Evolutionary conservation across 2,888 invertebrate genomes (phyloP), one percentile per base, ranked within the genome.

Genomic region (Phragmatobia fuliginosa): DNA sequence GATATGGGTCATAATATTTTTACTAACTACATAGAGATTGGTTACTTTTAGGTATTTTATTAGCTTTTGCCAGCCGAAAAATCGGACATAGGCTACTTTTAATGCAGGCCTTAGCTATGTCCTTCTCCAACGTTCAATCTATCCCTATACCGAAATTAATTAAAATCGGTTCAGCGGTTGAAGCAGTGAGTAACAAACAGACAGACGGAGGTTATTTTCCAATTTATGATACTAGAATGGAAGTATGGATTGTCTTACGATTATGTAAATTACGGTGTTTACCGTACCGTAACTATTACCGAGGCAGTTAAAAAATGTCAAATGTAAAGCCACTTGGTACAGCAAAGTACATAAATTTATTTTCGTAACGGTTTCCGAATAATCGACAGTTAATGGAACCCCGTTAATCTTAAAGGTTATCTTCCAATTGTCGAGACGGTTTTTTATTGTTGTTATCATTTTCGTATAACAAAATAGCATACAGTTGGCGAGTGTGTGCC

Each of bases 1-100:
- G 31, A 41, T 66, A 31, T 59, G 59, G 62, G 62, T 41, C 28
- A 62, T 28, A 62, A 28, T 8, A 38, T 38, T 62, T 41, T 38
- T 16, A 38, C 61, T 3, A 52, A 61, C 18, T 62, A 38, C 25
- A 14, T 11, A 52, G 25, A 25, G 18, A 41, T 6, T 4, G 41
- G 52, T 11, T 5, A 52, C n/a, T 11, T 25, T 25, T 52, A 14
- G 52, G 52, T 14, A n/a, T n/a, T 14, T 25, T 52, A 25, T n/a
- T 25, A 2, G 2, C 5, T 49, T 49, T 38, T 38, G 5, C 41
- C 14, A 41, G n/a, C n/a, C n/a, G n/a, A n/a, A n/a, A n/a, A n/a
- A n/a, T n/a, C n/a, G n/a, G n/a, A n/a, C n/a, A n/a, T n/a, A n/a
- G n/a, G n/a, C n/a, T n/a, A n/a, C n/a, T n/a, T n/a, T n/a, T n/a